A percentile compares a stretch with the other conserved stretches of the same genome.
Evolutionary conservation across 1,140 invertebrate species (phyloP).

Genomic region (Acromyrmex echinatior): DNA sequence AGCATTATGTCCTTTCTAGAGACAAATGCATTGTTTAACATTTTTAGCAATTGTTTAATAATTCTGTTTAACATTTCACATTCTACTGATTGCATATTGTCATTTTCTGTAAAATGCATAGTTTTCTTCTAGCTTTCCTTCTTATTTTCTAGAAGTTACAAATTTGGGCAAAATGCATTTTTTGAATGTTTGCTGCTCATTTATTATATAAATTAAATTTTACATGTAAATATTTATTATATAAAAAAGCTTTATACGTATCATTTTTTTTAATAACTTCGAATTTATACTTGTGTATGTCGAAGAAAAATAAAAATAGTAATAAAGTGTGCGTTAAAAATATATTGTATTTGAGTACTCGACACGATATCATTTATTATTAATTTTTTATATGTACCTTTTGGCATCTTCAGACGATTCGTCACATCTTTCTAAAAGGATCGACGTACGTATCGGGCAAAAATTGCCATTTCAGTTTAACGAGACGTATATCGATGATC

Average conservation of each 20-base stretch:
- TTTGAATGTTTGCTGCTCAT: too few relatives aligned
- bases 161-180: too few relatives aligned
- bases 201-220: constrained; percentile 7
- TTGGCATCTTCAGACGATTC: constrained; percentile 2
- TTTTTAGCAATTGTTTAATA: too few relatives aligned
- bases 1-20: too few relatives aligned
- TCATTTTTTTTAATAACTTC: not conserved
- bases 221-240: too few relatives aligned
- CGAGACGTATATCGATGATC: constrained; percentile 41
- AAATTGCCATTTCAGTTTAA: constrained; percentile 6
- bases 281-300: not conserved
- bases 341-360: too few relatives aligned
- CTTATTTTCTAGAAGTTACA: too few relatives aligned
- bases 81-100: too few relatives aligned
- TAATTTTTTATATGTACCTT: not conserved
- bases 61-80: too few relatives aligned
- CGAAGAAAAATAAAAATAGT: not conserved
- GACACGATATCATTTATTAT: not conserved
- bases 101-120: too few relatives aligned
- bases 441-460: not conserved
- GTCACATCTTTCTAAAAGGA: not conserved
- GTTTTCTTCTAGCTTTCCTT: too few relatives aligned
- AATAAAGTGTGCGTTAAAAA: not conserved
- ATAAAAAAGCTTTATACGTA: not conserved
- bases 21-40: too few relatives aligned